Evolutionary conservation across 2,797 vertebrate genomes (phyloP).

Genomic region (Mormyrus proboscirostris): DNA sequence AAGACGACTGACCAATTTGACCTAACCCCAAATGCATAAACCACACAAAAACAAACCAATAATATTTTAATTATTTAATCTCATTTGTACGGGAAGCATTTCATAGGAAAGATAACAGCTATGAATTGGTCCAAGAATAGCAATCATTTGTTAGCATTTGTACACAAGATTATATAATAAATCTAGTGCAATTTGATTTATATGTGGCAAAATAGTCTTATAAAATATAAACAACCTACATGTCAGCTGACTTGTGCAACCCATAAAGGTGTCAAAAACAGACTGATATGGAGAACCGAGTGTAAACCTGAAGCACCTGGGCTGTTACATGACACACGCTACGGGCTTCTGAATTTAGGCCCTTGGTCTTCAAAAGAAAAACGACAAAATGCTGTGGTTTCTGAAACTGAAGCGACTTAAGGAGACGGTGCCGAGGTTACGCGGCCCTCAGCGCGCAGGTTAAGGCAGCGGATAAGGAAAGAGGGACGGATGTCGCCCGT

Average conservation of each 20-base stretch:
- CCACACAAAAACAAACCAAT: background rate
- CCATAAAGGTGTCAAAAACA: conserved; percentile 12
- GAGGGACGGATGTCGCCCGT: background rate
- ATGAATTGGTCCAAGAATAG: conserved; percentile 20
- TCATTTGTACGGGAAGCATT: background rate
- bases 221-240: conserved; percentile 22
- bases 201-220: conserved; percentile 18
- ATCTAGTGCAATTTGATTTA: conserved; percentile 16
- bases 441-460: background rate
- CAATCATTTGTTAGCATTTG: background rate
- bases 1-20: background rate
- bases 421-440: background rate
- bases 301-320: background rate
- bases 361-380: background rate
- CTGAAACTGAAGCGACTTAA: background rate
- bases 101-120: conserved; percentile 19
- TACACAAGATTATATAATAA: conserved; percentile 8
- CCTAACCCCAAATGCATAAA: background rate
- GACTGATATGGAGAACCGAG: conserved; percentile 1
- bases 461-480: conserved; percentile 26
- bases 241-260: conserved; percentile 18
- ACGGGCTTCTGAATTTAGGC: background rate
- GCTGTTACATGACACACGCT: background rate
- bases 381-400: background rate
- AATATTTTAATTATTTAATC: background rate